Evolutionary conservation across 2,888 invertebrate species (phyloP).

Genomic region (Melinaea menophilus): DNA sequence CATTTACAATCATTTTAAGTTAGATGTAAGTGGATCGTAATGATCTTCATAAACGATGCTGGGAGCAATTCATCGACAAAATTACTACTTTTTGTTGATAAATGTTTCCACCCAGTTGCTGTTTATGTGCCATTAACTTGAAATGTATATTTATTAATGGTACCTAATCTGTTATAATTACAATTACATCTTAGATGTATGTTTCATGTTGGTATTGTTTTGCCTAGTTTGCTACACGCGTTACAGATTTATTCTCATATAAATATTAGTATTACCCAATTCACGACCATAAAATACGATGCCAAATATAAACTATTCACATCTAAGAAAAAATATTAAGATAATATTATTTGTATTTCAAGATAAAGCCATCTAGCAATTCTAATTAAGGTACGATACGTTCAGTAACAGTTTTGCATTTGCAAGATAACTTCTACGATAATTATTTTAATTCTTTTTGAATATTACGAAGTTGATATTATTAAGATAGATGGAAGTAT

Average conservation of each 20-base stretch:
- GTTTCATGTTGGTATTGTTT: conserved; percentile 18
- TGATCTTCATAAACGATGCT: conserved; percentile 55
- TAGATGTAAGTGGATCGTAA: conserved; percentile 35
- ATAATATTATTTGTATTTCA: too few species aligned
- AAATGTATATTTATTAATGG: conserved; percentile 73
- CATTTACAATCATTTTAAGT: conserved; percentile 12
- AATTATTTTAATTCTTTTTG: too few species aligned
- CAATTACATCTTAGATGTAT: conserved; percentile 52
- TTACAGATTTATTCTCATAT: conserved; percentile 19
- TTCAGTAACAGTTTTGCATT: too few species aligned
- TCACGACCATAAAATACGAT: too few species aligned
- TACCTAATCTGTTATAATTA: conserved; percentile 63
- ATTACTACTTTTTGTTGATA: conserved; percentile 74
- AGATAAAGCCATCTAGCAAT: too few species aligned
- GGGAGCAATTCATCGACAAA: conserved; percentile 53
- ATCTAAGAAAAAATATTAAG: too few species aligned
- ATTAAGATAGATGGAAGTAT: too few species aligned
- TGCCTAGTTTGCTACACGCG: conserved; percentile 24
- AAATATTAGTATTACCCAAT: neutral
- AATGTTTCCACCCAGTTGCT: conserved; percentile 64
- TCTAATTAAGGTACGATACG: too few species aligned
- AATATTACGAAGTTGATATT: too few species aligned
- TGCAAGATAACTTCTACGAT: too few species aligned
- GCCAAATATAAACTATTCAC: too few species aligned
- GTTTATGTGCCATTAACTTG: conserved; percentile 74